phyloP scores from a whole-genome alignment of 2,113 vertebrate species.

The Rhynchopsitta pachyrhyncha region DNA sequence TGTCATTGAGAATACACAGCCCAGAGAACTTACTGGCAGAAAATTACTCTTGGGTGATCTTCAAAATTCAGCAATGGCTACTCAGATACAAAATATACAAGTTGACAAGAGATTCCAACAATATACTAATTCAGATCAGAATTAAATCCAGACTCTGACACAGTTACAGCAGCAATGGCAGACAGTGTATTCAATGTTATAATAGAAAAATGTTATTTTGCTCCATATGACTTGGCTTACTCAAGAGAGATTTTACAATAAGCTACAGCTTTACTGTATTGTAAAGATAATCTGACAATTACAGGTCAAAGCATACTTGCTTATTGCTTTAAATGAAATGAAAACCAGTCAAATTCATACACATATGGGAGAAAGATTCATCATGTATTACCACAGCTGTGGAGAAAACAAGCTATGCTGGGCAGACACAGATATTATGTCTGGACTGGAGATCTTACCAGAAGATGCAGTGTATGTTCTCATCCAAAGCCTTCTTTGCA shows the following conservation, averaged over 20 bases:
- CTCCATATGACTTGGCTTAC: neutral
- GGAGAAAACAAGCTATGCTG: neutral
- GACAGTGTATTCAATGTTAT: neutral
- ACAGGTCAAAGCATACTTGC: neutral
- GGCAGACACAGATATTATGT: neutral
- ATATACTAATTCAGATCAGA: neutral
- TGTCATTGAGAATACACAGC: neutral
- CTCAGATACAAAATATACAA: neutral
- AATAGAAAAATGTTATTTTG: neutral
- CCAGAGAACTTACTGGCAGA: neutral
- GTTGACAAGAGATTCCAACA: neutral
- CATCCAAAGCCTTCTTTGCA: neutral
- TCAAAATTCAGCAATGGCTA: neutral
- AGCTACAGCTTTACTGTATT: neutral
- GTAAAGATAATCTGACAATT: constrained; percentile 27
- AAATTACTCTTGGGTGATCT: neutral
- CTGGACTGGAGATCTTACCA: neutral
- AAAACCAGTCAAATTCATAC: neutral
- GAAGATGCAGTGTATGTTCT: neutral
- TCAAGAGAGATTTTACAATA: neutral
- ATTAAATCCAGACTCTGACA: neutral
- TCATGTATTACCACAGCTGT: neutral
- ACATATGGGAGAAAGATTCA: neutral
- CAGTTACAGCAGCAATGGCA: neutral
- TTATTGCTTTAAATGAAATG: neutral